Base-by-base conservation (phyloP, 1,140 invertebrate genomes). In the Antheraea pernyi region DNA sequence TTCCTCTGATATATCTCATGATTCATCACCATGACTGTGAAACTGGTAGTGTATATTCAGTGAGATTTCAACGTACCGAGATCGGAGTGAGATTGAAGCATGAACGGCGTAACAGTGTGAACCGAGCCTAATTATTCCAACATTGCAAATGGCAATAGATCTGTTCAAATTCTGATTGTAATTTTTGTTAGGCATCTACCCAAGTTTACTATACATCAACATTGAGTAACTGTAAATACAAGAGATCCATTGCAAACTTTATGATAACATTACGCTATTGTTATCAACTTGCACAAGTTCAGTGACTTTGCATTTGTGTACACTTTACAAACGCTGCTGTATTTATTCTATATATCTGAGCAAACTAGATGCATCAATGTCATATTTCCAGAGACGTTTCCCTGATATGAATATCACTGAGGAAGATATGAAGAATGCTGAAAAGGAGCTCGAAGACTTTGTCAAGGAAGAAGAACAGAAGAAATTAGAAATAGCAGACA, bases 341-440 rank as follows among this genome's bases (percentile, higher is more conserved):
- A 53, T 53, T 13, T 11, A 16, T 53, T 53, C 16, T 6, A 13
- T 16, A 53, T 53, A 16, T 2, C 13, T 13, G 6, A 53, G 11
- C 39, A 53, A 53, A 53, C 11, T 30, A 30, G 22, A 30, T n/a
- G 46, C 16, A 16, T 19, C 11, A 19, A 67, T 19, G 65, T 85
- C 6, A 36, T 19, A 68, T 65, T 86, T 85, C 64, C 80, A 91
- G 89, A 81, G 71, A 63, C 84, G 89, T 0, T 91, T 83, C 67
- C 89, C 89, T 2, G 86, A 89, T 64, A 68, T 91, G 7, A 83
- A 91, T 36, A 83, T 91, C 36, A 89, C 89, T 8, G 86, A 89
- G 74, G 85, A 91, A 65, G 89, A 91, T 42, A 67, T 91, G 11
- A 76, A 78, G 67, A 84, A 89, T 48, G 85, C 86, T 48, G 89